phyloP scores from a whole-genome alignment of 2,797 vertebrate genomes.

The Trachops cirrhosus region DNA sequence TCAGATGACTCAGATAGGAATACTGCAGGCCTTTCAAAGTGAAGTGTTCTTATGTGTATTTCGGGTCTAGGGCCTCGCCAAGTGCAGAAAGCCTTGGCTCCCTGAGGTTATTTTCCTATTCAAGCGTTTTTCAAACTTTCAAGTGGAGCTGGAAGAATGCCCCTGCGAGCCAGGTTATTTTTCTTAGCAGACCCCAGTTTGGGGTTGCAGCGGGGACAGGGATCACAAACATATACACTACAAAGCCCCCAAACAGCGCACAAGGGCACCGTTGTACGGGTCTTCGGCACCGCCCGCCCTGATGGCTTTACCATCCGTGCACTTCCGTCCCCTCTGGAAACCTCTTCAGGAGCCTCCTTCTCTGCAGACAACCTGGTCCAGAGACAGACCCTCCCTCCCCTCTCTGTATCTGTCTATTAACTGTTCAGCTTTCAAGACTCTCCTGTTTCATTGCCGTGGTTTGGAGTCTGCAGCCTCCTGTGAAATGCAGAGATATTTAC shows the following conservation, averaged over 20 bases:
- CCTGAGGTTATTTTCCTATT: conserved; percentile 82
- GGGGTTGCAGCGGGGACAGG: conserved; percentile 64
- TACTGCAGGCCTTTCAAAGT: conserved; percentile 84
- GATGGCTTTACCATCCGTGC: conserved; percentile 71
- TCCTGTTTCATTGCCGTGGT: neutral
- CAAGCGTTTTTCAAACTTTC: conserved; percentile 82
- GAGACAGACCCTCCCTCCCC: neutral
- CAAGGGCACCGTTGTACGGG: conserved; percentile 65
- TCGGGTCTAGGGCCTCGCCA: conserved; percentile 78
- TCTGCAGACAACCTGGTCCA: neutral
- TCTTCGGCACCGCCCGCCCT: conserved; percentile 36
- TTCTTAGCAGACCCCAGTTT: conserved; percentile 70
- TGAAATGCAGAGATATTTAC: conserved; percentile 62
- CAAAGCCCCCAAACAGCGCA: neutral
- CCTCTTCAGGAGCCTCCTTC: neutral
- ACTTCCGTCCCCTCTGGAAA: conserved; percentile 61
- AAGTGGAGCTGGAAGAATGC: conserved; percentile 83
- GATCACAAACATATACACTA: conserved; percentile 65
- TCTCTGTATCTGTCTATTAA: neutral
- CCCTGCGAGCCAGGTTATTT: conserved; percentile 74
- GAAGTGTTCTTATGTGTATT: conserved; percentile 83
- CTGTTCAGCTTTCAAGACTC: neutral
- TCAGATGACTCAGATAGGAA: conserved; percentile 86
- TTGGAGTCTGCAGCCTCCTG: conserved; percentile 34
- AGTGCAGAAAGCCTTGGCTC: conserved; percentile 83